phyloP scores from a whole-genome alignment of 2,797 vertebrate genomes.

The Silurus aristotelis region DNA sequence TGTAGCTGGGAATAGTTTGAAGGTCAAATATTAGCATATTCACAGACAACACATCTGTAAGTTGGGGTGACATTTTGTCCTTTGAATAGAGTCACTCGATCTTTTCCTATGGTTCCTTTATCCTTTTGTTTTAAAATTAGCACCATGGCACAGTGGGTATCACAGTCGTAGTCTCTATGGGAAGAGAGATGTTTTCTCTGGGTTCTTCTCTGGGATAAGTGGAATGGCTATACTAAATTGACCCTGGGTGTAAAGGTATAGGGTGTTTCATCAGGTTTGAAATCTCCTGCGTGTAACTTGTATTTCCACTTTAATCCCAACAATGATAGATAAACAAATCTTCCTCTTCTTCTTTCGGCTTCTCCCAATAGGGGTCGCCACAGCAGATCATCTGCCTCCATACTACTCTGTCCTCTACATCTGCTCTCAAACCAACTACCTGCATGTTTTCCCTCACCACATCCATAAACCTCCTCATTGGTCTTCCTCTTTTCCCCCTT shows the following conservation, averaged over 20 bases:
- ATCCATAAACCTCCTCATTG: too few relatives aligned
- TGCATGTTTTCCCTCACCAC: too few relatives aligned
- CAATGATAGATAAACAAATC: too few relatives aligned
- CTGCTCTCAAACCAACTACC: too few relatives aligned
- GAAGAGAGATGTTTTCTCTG: neutral
- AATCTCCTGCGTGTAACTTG: neutral
- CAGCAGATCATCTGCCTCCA: too few relatives aligned
- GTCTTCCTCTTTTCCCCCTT: too few relatives aligned
- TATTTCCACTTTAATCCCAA: neutral
- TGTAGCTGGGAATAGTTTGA: conserved; percentile 44
- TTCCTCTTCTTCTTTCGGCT: too few relatives aligned
- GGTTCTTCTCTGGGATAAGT: neutral
- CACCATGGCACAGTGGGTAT: neutral
- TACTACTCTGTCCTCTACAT: too few relatives aligned
- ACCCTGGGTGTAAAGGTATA: neutral
- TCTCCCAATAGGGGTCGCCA: too few relatives aligned
- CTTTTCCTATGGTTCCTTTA: conserved; percentile 17
- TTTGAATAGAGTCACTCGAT: conserved; percentile 40
- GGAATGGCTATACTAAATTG: neutral
- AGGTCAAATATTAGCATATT: conserved; percentile 51
- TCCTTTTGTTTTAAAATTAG: conserved; percentile 15
- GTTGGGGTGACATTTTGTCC: conserved; percentile 46
- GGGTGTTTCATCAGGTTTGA: neutral
- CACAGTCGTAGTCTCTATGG: neutral
- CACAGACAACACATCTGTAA: conserved; percentile 40